Conservation (phyloP, 30 jellyfish, hydroid and myxozoan species). For the Clytia hemisphaerica region DNA sequence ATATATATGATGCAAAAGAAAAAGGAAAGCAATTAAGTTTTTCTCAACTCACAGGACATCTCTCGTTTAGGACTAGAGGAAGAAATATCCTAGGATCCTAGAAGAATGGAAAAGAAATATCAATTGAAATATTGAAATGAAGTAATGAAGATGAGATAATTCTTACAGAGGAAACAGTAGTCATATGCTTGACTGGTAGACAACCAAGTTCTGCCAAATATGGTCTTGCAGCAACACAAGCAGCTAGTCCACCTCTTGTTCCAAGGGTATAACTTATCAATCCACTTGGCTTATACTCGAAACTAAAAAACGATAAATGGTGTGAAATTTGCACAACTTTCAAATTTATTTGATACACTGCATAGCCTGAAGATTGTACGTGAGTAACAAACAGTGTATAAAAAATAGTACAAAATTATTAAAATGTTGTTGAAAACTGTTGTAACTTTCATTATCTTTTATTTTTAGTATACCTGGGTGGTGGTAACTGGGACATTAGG, state of each 20-base stretch:
- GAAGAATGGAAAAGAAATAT: too few species aligned
- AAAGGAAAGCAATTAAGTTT: too few species aligned
- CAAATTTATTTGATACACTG: neutral
- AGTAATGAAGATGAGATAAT: neutral
- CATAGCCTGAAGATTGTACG: too few species aligned
- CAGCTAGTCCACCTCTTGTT: slow-evolving; percentile 22
- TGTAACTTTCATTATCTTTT: neutral
- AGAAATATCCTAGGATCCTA: too few species aligned
- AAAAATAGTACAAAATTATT: neutral
- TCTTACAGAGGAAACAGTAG: slow-evolving; percentile 26
- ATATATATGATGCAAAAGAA: too few species aligned
- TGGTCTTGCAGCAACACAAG: slow-evolving; percentile 30
- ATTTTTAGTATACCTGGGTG: slow-evolving; percentile 38
- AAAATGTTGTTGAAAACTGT: too few species aligned
- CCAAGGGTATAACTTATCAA: slow-evolving; percentile 42
- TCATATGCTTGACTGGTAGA: slow-evolving; percentile 43
- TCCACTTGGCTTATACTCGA: slow-evolving; percentile 40
- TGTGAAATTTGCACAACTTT: neutral
- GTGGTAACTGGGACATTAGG: slow-evolving; percentile 55
- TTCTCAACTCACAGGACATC: too few species aligned
- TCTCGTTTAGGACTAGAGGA: too few species aligned
- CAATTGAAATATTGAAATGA: neutral
- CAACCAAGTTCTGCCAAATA: slow-evolving; percentile 43
- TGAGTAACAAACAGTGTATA: too few species aligned
- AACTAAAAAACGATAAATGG: slow-evolving; percentile 7